Conservation (phyloP, 2,113 vertebrate species). For the Tapirus terrestris region DNA sequence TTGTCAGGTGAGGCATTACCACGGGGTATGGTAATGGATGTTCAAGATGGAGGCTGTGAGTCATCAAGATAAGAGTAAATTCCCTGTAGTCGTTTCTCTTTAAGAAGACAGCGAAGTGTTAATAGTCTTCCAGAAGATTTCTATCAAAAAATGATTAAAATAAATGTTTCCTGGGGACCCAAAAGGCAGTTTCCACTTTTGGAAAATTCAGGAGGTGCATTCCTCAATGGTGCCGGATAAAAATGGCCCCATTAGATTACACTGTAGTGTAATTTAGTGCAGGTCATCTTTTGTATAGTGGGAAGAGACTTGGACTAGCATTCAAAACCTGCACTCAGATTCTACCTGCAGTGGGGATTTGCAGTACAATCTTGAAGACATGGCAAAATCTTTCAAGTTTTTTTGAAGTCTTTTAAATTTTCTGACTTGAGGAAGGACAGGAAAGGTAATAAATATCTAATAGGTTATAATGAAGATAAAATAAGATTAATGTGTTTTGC, state of each 20-base stretch:
- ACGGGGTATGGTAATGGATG: conserved; percentile 6
- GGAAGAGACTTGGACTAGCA: background rate
- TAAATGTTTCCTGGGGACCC: conserved; percentile 17
- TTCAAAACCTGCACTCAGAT: background rate
- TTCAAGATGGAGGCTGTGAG: background rate
- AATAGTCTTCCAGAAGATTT: conserved; percentile 58
- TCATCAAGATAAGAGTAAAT: conserved; percentile 44
- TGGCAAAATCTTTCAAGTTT: background rate
- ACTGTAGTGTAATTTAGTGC: background rate
- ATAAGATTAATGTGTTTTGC: background rate
- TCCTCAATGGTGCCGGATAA: background rate
- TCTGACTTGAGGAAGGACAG: background rate
- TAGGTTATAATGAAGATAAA: background rate
- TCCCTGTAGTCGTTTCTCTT: background rate
- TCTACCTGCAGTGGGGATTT: background rate
- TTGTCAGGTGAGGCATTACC: background rate
- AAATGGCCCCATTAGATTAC: conserved; percentile 32
- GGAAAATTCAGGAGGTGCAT: background rate
- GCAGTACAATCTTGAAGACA: background rate
- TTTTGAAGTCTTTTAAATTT: background rate
- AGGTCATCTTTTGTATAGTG: background rate
- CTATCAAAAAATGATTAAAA: conserved; percentile 60
- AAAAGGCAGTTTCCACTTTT: conserved; percentile 34
- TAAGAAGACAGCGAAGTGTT: background rate
- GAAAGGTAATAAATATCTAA: background rate